Conservation (phyloP, 2,797 vertebrate species). For the Cirrhinus molitorella region DNA sequence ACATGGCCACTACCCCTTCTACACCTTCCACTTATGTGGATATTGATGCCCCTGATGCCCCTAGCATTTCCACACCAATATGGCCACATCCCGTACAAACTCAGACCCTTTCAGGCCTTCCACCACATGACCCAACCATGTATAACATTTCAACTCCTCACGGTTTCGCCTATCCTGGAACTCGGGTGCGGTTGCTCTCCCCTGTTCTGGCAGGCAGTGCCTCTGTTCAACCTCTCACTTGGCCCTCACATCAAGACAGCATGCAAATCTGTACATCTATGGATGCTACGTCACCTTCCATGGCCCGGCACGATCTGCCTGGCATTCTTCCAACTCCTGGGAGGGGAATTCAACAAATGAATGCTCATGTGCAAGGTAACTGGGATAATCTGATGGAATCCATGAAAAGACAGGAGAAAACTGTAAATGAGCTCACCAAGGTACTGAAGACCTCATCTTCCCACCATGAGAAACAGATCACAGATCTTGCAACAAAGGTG, state of each 20-base stretch:
- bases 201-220: neutral
- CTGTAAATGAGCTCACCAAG: conserved; percentile 1
- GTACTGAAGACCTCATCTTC: neutral
- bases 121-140: neutral
- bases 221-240: neutral
- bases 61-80: neutral
- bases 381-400: neutral
- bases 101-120: neutral
- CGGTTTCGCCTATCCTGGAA: neutral
- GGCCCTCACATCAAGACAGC: neutral
- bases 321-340: neutral
- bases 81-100: neutral
- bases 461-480: neutral
- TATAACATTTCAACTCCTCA: neutral
- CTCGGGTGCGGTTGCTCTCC: neutral
- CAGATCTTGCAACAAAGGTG: neutral
- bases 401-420: neutral
- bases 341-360: neutral
- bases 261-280: neutral
- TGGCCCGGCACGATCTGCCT: neutral
- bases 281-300: neutral
- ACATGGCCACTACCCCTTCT: neutral
- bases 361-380: neutral
- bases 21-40: neutral
- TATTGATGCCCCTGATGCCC: neutral